Evolutionary conservation across 2,113 vertebrate species (phyloP), one percentile per base, ranked within the genome.

Genomic region (Caracal caracal): DNA sequence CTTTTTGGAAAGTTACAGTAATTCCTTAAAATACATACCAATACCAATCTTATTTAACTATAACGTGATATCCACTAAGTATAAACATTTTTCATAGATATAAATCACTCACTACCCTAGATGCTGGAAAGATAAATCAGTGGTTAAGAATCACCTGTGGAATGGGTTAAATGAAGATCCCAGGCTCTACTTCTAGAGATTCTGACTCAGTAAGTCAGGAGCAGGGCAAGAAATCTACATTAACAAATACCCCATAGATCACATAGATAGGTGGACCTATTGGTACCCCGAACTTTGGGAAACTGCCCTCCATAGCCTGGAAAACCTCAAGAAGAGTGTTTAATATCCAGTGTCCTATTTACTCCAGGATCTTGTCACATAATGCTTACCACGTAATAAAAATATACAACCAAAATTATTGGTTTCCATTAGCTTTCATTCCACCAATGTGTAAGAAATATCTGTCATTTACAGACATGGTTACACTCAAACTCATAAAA

Each of bases 301-400:
- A 89, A 47, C 11, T 70, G 26, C 17, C 6, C 56, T 90, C 82
- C 10, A 81, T 3, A 30, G 19, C 20, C 8, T 68, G 30, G 20
- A 61, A 93, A 75, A 92, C 47, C n/a, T 85, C 71, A 59, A 83
- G 43, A 71, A 30, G 66, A 35, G 53, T 73, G 4, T 88, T 71
- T 81, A 73, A 53, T 28, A 53, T 4, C 47, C 6, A 19, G 1
- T 35, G 53, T 26, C 51, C n/a, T n/a, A 10, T 81, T 35, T 33
- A 43, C 20, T 85, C 28, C 5, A 5, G 10, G 3, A 90, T 71
- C 33, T 68, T 63, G 22, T 80, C 53, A 96, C 26, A 68, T 75
- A 89, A 78, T 79, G 13, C 10, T 53, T 86, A 89, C 10, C 33
- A 26, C 51, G 94, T 93, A 82, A 79, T 63, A 96, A 90, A 97